Base-by-base conservation (phyloP, 2,113 vertebrate genomes). In the Motacilla tschutschensis region DNA sequence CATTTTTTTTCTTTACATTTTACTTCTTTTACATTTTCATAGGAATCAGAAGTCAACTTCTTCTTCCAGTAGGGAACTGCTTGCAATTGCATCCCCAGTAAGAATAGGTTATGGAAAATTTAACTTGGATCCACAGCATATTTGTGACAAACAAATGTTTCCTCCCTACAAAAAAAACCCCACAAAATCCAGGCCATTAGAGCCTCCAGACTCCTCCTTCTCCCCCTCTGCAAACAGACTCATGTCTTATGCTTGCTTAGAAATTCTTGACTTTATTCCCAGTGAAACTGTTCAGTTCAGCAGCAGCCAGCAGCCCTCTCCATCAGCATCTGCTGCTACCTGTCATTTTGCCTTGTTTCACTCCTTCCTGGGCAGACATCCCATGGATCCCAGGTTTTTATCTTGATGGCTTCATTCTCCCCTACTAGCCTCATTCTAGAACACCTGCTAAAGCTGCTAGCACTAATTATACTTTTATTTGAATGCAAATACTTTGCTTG, bases 391-490 rank as follows among this genome's bases (percentile, higher is more conserved):
- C 55, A 77, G 53, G 57, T 33, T 74, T 74, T 88, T 85, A 71
- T 80, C 88, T 91, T 74, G 66, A 91, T 85, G 47, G n/a, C 24
- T 75, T 53, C 2, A 1, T 69, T 62, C 50, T 83, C 26, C 46
- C 36, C 50, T 36, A 76, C 26, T 70, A 69, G 33, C 17, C 79
- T 71, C 50, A 60, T 90, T 74, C 46, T 74, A 35, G 14, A 82
- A 66, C 47, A 81, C 80, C 79, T 88, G 75, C 40, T 88, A 75
- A 60, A 58, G 29, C 29, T 65, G 31, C 51, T 91, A 80, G 50
- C n/a, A 43, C 79, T 90, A 90, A 92, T 75, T 91, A 51, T 18
- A 35, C 40, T 82, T 88, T 63, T 88, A 80, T 92, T 71, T 83
- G 64, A 91, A 83, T 6, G 21, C 12, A 79, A 88, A 88, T 78